Evolutionary conservation across 2,888 invertebrate species (phyloP), one percentile per base, ranked within the genome.

Genomic region (Geophilus truncorum): DNA sequence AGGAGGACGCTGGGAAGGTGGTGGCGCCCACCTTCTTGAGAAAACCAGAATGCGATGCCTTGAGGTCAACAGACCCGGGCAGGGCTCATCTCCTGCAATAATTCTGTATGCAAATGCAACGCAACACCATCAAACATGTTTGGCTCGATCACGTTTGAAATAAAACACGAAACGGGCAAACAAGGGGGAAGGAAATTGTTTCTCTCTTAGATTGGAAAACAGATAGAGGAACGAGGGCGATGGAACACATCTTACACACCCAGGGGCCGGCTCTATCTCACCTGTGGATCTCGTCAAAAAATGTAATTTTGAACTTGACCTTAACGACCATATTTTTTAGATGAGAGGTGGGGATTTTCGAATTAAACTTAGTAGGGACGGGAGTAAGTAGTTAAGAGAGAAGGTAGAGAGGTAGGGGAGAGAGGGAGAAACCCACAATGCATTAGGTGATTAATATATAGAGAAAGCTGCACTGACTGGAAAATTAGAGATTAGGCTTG

Each of bases 281-380:
- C 76, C 76, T 62, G 57, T 62, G 18, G 57, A 62, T 62, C 57
- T 10, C 57, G 21, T 62, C 6, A 62, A 62, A 62, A 23, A 62
- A 62, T 62, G 57, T 23, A 62, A 62, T 62, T 62, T 62, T 62
- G 57, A 62, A 62, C 57, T 62, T 62, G 57, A 62, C 57, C 57
- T 62, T 40, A 62, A 62, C 21, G 57, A 62, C 57, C 57, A 62
- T 62, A 62, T 62, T 62, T 62, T 62, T 21, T 5, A 62, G 21
- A 18, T n/a, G 21, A 62, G 57, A 18, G 1, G n/a, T n/a, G 57
- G 1, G 57, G 10, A 2, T 23, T 62, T 23, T 62, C 57, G 12
- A n/a, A 62, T 62, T 62, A 62, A 62, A 23, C 15, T 0, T 9
- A 0, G 36, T 6, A 18, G 23, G 18, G 57, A 23, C 21, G n/a